Conservation (phyloP, 1,140 invertebrate genomes). For the Drosophila nikananu region DNA sequence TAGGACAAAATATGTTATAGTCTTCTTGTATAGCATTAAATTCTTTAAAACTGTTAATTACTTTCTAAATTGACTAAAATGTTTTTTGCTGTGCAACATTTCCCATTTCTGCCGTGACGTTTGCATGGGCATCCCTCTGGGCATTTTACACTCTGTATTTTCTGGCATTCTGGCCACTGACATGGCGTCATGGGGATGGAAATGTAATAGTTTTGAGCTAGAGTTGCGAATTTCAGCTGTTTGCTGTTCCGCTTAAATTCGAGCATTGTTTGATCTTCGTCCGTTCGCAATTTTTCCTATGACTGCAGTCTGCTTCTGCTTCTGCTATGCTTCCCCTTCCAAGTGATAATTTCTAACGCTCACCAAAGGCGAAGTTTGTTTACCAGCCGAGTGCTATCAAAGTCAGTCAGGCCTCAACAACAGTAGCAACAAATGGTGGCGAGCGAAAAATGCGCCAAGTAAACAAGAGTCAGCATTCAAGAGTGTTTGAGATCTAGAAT, state of each 20-base stretch:
- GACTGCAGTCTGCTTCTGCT: not conserved
- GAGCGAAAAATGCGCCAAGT: slow-evolving; percentile 71
- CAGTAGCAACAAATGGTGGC: slow-evolving; percentile 59
- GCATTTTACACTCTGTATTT: slow-evolving; percentile 3
- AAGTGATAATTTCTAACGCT: slow-evolving; percentile 75
- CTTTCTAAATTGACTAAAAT: not conserved
- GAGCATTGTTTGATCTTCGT: slow-evolving; percentile 25
- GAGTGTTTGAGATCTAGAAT: slow-evolving; percentile 24
- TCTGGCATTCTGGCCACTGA: slow-evolving; percentile 17
- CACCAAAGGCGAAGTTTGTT: slow-evolving; percentile 66
- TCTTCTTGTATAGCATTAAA: not conserved
- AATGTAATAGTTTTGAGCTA: slow-evolving; percentile 20
- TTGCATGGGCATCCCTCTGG: slow-evolving; percentile 6
- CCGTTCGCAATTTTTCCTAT: slow-evolving; percentile 26
- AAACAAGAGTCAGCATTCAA: slow-evolving; percentile 68
- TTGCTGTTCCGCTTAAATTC: slow-evolving; percentile 22
- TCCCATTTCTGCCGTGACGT: not conserved
- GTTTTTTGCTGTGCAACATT: not conserved
- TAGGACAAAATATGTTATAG: not conserved
- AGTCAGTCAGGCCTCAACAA: slow-evolving; percentile 59
- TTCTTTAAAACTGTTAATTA: not conserved
- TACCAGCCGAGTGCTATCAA: slow-evolving; percentile 68
- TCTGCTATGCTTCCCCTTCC: not conserved
- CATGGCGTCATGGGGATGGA: slow-evolving; percentile 19
- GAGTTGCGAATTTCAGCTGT: slow-evolving; percentile 26